Evolutionary conservation across 1,140 invertebrate species (phyloP).

Genomic region (Steinernema feltiae): DNA sequence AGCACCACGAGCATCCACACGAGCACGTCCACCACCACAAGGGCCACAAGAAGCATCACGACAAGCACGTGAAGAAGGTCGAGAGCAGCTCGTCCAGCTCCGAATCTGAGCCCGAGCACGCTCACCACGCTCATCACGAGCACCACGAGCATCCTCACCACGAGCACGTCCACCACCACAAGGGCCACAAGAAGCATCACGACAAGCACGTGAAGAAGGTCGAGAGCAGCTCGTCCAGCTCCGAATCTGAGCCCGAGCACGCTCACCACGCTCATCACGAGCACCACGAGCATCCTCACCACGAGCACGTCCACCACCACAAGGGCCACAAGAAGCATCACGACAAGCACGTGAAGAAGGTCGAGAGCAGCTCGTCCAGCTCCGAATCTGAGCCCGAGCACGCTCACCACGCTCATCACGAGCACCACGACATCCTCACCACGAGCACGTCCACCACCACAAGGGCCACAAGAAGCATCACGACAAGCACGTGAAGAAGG

Average conservation of each 20-base stretch:
- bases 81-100: not conserved
- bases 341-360: not conserved
- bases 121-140: not conserved
- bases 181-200: too few relatives aligned
- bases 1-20: not conserved
- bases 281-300: too few relatives aligned
- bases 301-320: too few relatives aligned
- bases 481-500: not conserved
- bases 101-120: not conserved
- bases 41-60: not conserved
- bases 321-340: too few relatives aligned
- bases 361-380: not conserved
- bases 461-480: not conserved
- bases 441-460: not conserved
- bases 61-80: not conserved
- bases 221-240: too few relatives aligned
- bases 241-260: conserved; percentile 9
- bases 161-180: too few relatives aligned
- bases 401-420: not conserved
- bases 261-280: not conserved
- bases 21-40: too few relatives aligned
- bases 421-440: not conserved
- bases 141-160: too few relatives aligned
- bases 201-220: too few relatives aligned
- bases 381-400: not conserved